Evolutionary conservation across 2,888 invertebrate genomes (phyloP).

Genomic region (Myopa testacea): DNA sequence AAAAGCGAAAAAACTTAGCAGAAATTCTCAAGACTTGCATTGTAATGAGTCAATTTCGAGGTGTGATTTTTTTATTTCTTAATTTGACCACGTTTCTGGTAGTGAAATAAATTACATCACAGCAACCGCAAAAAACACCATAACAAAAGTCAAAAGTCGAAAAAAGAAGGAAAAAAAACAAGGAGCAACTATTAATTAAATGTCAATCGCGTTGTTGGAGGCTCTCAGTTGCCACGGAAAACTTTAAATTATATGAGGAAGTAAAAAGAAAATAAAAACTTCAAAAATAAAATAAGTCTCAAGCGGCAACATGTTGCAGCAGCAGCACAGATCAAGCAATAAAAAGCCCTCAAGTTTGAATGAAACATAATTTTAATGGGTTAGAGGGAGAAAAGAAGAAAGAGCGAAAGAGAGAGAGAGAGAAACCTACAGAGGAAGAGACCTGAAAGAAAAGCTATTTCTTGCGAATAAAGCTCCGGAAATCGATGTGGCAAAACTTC

Average conservation of each 20-base stretch:
- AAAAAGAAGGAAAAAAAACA: neutral
- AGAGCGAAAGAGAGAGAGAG: neutral
- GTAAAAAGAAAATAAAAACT: neutral
- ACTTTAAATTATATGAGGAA: neutral
- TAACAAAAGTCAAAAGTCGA: neutral
- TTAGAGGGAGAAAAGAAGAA: too few relatives aligned
- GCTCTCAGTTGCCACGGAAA: neutral
- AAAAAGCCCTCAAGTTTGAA: too few relatives aligned
- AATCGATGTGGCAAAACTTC: too few relatives aligned
- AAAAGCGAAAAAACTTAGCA: too few relatives aligned
- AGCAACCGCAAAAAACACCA: slow-evolving; percentile 40
- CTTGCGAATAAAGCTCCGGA: too few relatives aligned
- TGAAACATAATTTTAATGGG: too few relatives aligned
- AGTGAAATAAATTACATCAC: slow-evolving; percentile 46
- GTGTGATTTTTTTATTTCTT: neutral
- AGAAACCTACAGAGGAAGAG: neutral
- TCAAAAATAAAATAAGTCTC: neutral
- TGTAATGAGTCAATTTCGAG: neutral
- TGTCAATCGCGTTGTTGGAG: slow-evolving; percentile 16
- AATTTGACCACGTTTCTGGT: neutral
- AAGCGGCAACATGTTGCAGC: too few relatives aligned
- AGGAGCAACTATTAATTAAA: slow-evolving; percentile 25
- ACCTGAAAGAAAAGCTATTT: too few relatives aligned
- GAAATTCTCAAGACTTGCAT: neutral
- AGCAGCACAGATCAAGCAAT: too few relatives aligned